Conservation (phyloP, 2,797 vertebrate genomes). For the Sternotherus odoratus region DNA sequence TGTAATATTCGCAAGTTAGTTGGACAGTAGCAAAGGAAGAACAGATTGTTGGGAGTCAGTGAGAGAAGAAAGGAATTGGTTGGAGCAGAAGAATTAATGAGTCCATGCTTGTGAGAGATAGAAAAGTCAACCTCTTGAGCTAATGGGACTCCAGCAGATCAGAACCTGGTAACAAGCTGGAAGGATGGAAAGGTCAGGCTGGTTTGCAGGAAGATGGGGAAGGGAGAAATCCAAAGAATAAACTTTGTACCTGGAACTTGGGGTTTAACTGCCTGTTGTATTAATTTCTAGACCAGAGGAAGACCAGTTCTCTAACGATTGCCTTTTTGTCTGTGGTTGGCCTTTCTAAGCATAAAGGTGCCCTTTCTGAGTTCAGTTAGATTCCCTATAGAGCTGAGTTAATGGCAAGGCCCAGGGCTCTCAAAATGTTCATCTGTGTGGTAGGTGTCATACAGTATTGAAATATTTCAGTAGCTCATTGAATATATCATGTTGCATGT, state of each 20-base stretch:
- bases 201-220: neutral
- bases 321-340: neutral
- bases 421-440: neutral
- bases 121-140: neutral
- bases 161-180: neutral
- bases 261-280: neutral
- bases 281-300: neutral
- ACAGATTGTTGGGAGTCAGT: neutral
- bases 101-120: rapidly evolving
- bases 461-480: neutral
- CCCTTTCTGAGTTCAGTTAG: neutral
- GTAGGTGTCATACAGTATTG: neutral
- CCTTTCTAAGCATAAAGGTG: neutral
- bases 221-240: neutral
- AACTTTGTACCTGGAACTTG: neutral
- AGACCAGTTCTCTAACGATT: neutral
- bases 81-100: neutral
- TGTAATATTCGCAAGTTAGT: neutral
- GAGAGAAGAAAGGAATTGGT: neutral
- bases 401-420: neutral
- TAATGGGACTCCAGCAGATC: neutral
- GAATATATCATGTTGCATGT: neutral
- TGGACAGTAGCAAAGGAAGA: neutral
- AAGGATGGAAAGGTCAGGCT: neutral
- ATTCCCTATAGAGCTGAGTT: neutral